A percentile compares a stretch with the other conserved stretches of the same genome.
phyloP scores from a whole-genome alignment of 2,797 vertebrate species.

The Vireo griseus region DNA sequence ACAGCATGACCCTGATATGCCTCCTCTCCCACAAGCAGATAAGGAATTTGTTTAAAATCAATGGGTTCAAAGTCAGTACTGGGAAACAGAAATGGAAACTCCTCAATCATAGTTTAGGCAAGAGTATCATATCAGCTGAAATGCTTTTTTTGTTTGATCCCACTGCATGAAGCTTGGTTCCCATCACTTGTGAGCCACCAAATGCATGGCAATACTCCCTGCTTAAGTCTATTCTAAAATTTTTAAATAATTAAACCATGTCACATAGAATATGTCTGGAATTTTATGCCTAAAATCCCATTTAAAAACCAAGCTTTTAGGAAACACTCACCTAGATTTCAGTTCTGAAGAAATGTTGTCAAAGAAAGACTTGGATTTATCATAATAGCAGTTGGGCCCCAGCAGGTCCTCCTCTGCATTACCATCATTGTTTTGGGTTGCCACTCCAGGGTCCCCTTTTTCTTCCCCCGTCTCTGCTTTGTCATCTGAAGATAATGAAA shows the following conservation, averaged over 20 bases:
- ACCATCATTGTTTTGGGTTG: conserved; percentile 70
- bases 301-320: background rate
- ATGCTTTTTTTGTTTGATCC: background rate
- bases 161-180: background rate
- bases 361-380: conserved; percentile 95
- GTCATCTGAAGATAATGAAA: conserved; percentile 73
- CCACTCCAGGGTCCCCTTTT: conserved; percentile 77
- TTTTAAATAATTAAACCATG: background rate
- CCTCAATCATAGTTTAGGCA: background rate
- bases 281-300: background rate
- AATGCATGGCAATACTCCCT: background rate
- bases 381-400: conserved; percentile 91
- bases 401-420: conserved; percentile 75
- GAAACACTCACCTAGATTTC: conserved; percentile 81
- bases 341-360: conserved; percentile 94
- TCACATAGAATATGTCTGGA: background rate
- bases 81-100: background rate
- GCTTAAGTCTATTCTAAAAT: background rate
- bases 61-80: background rate
- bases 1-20: background rate
- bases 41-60: conserved; percentile 2
- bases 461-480: conserved; percentile 74
- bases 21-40: conserved; percentile 24
- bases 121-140: background rate
- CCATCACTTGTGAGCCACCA: background rate